Evolutionary conservation across 1,140 invertebrate genomes (phyloP).

Genomic region (Nylanderia fulva): DNA sequence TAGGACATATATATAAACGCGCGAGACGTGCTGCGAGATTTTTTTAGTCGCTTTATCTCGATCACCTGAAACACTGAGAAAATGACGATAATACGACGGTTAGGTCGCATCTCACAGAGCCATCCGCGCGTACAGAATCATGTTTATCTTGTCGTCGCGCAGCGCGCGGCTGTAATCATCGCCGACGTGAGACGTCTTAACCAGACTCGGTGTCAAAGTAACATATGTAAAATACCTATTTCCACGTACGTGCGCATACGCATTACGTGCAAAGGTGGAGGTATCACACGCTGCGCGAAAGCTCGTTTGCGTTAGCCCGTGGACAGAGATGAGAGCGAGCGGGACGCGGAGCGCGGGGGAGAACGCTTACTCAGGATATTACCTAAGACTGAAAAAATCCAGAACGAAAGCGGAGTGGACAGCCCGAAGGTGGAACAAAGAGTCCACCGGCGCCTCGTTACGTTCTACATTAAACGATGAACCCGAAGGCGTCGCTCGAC

Average conservation of each 20-base stretch:
- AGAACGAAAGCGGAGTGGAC: slow-evolving; percentile 81
- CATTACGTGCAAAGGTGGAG: slow-evolving; percentile 63
- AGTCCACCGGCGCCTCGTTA: slow-evolving; percentile 68
- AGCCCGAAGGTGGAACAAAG: slow-evolving; percentile 78
- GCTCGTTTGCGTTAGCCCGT: slow-evolving; percentile 74
- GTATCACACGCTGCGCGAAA: slow-evolving; percentile 61
- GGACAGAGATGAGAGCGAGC: slow-evolving; percentile 55
- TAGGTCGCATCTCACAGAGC: slow-evolving; percentile 31
- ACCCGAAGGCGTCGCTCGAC: slow-evolving; percentile 80
- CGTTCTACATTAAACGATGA: slow-evolving; percentile 78
- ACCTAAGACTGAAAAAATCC: slow-evolving; percentile 83
- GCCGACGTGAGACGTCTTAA: slow-evolving; percentile 71
- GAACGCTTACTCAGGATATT: slow-evolving; percentile 81
- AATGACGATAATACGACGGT: slow-evolving; percentile 44
- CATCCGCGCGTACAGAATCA: slow-evolving; percentile 53
- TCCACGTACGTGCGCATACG: slow-evolving; percentile 53
- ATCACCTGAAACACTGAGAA: slow-evolving; percentile 39
- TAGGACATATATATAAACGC: neutral
- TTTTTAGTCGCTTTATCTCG: neutral
- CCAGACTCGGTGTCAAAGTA: slow-evolving; percentile 62
- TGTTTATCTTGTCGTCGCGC: slow-evolving; percentile 59
- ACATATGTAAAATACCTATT: slow-evolving; percentile 63
- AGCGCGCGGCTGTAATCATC: slow-evolving; percentile 60
- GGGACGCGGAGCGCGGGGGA: slow-evolving; percentile 12
- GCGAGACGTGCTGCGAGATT: neutral